Evolutionary conservation across 1,140 invertebrate species (phyloP).

Genomic region (Holcopasites calliopsidis): DNA sequence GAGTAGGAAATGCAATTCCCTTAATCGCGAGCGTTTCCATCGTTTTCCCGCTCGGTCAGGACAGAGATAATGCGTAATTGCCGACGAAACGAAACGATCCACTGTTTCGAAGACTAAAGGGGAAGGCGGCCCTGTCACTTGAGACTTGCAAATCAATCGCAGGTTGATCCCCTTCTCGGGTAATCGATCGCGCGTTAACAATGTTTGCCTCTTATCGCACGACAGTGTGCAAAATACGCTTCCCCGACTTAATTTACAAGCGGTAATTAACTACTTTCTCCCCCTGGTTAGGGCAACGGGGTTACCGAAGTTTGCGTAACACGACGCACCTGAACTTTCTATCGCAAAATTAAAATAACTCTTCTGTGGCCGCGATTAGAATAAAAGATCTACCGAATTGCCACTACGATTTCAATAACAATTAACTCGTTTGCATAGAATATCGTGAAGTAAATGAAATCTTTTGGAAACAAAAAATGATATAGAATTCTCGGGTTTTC

Average conservation of each 20-base stretch:
- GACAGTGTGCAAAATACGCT: background rate
- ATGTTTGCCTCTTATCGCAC: background rate
- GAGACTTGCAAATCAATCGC: constrained; percentile 24
- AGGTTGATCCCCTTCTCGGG: background rate
- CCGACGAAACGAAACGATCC: background rate
- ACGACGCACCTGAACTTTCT: background rate
- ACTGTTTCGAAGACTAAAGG: background rate
- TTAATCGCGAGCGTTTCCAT: constrained; percentile 12
- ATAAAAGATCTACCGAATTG: too few relatives aligned
- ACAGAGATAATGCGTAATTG: background rate
- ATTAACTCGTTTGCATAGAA: too few relatives aligned
- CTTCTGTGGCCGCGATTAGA: too few relatives aligned
- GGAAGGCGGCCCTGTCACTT: background rate
- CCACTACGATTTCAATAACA: too few relatives aligned
- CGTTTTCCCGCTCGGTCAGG: too few relatives aligned
- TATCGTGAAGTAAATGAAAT: background rate
- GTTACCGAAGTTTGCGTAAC: background rate
- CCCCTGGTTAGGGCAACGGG: background rate
- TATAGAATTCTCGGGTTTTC: background rate
- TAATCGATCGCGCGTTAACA: constrained; percentile 19
- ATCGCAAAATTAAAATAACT: too few relatives aligned
- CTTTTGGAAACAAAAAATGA: background rate
- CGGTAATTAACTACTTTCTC: constrained; percentile 3
- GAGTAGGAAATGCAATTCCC: background rate
- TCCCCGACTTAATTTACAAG: background rate